Evolutionary conservation across 2,797 vertebrate species (phyloP).

Genomic region (Esox lucius): DNA sequence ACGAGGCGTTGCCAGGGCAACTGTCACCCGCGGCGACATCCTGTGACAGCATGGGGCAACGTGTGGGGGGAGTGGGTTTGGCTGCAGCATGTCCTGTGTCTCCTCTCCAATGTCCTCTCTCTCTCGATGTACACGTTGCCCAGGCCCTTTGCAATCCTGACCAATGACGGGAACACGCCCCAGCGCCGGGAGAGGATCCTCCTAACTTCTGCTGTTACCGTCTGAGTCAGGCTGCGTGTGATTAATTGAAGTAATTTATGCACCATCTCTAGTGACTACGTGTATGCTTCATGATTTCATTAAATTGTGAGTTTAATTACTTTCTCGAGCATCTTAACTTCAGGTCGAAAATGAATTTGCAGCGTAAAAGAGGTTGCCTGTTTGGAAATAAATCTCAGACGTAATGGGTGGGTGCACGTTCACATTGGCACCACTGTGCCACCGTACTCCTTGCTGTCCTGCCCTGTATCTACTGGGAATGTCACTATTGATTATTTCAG

Average conservation of each 20-base stretch:
- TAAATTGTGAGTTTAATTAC: constrained; percentile 74
- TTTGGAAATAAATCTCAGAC: constrained; percentile 61
- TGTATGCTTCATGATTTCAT: constrained; percentile 72
- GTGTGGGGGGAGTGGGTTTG: constrained; percentile 31
- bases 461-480: not conserved
- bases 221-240: constrained; percentile 51
- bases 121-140: constrained; percentile 20
- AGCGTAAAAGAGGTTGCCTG: constrained; percentile 47
- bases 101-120: constrained; percentile 47
- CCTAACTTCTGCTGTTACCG: constrained; percentile 55
- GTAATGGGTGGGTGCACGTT: constrained; percentile 50
- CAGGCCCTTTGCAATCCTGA: constrained; percentile 9
- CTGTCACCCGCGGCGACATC: constrained; percentile 71
- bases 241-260: constrained; percentile 75
- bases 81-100: constrained; percentile 44
- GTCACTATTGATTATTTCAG: too few species aligned
- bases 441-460: too few species aligned
- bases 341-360: constrained; percentile 62
- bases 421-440: too few species aligned
- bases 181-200: constrained; percentile 30
- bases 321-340: constrained; percentile 64
- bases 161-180: not conserved
- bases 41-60: constrained; percentile 59
- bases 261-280: constrained; percentile 65
- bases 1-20: constrained; percentile 72